Base-by-base conservation (phyloP, 1,140 invertebrate genomes). In the Andricus grossulariae region DNA sequence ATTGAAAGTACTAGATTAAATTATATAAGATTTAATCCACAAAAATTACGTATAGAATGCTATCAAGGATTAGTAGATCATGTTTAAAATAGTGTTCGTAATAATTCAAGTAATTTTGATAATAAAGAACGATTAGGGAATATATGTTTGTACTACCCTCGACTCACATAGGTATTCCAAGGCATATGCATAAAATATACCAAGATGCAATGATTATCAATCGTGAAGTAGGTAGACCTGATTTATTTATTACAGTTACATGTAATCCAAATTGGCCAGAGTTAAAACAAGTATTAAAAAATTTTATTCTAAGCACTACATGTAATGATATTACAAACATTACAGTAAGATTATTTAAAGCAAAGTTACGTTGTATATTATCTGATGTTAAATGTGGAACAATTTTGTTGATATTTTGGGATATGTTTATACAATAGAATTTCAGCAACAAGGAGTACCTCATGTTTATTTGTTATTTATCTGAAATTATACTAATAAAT, bases 11-110 rank as follows among this genome's bases (percentile, higher is more conserved):
- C 72, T 77, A 72, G 75, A 76, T 71, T 83, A 55, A 52, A 77
- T 66, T 83, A 51, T 77, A 50, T 83, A n/a, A n/a, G 75, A 71
- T 81, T 50, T 70, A 83, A 83, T 70, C 77, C 75, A 75, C 60
- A 77, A n/a, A 73, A 83, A 70, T 71, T 81, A 25, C 52, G 82
- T 71, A 74, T 77, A 49, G 76, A 80, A 70, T 81, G 74, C 50
- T 83, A 79, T 60, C 74, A 83, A 75, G 79, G 82, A 12, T 71
- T 83, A 71, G 32, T 77, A 13, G 76, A 73, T 51, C 76, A 77
- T 60, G 49, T 77, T 39, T 15, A 51, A 49, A 51, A 60, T 49
- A 72, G 76, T 71, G 77, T 60, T 45, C 71, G 55, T 12, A 83
- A 83, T 76, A 74, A 77, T 74, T 54, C 74, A 6, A 71, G 51